phyloP scores from a whole-genome alignment of 2,797 vertebrate species.

The Gymnocypris eckloni region DNA sequence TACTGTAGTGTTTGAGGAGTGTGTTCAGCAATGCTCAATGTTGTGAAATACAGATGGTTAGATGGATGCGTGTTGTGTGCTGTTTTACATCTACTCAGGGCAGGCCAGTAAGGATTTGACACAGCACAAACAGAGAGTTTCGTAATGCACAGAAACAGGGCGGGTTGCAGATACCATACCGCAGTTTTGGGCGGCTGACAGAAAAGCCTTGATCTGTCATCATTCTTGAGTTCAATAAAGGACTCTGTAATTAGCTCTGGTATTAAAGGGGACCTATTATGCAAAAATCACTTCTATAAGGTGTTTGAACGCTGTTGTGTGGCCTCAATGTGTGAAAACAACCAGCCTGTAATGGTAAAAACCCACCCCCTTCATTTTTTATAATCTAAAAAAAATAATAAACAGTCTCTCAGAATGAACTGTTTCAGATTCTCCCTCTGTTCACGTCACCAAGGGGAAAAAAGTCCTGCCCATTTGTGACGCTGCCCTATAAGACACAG shows the following conservation, averaged over 20 bases:
- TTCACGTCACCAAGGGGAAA: no score
- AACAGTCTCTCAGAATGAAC: no score
- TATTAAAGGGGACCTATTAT: neutral
- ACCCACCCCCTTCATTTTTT: no score
- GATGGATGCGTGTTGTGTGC: neutral
- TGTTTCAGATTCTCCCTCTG: no score
- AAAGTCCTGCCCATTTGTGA: no score
- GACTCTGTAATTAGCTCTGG: neutral
- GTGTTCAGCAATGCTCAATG: neutral
- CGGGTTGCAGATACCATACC: neutral
- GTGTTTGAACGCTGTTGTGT: no score
- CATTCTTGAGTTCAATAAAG: slow-evolving; percentile 11
- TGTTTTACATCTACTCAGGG: neutral
- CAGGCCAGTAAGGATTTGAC: slow-evolving; percentile 23
- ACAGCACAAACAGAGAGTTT: slow-evolving; percentile 15
- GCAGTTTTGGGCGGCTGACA: slow-evolving; percentile 19
- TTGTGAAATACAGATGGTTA: slow-evolving; percentile 14
- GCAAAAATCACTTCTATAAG: no score
- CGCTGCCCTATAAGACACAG: no score
- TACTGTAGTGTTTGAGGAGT: neutral
- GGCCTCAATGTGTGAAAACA: no score
- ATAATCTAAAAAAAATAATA: no score
- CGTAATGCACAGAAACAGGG: slow-evolving; percentile 9
- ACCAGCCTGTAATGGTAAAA: no score
- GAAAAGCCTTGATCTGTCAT: slow-evolving; percentile 34